phyloP scores from a whole-genome alignment of 2,113 vertebrate genomes.

The Turdus rufiventris region DNA sequence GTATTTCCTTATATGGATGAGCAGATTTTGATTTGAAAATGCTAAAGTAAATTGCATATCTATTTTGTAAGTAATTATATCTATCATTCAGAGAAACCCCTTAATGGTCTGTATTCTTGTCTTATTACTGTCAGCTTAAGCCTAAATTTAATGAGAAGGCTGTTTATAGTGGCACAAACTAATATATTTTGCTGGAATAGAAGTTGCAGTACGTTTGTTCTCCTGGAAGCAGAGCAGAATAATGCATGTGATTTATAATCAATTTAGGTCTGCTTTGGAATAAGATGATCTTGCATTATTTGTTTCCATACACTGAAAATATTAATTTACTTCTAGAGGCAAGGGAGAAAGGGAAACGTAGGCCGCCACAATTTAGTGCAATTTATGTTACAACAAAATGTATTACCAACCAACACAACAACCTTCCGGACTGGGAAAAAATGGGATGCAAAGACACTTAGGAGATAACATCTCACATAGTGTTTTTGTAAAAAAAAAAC shows the following conservation, averaged over 20 bases:
- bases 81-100: background rate
- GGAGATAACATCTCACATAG: constrained; percentile 63
- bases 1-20: background rate
- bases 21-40: constrained; percentile 31
- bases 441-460: constrained; percentile 48
- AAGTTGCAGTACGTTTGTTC: background rate
- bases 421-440: constrained; percentile 45
- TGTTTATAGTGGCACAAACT: constrained; percentile 13
- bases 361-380: constrained; percentile 36
- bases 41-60: constrained; percentile 1
- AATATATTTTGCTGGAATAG: constrained; percentile 45
- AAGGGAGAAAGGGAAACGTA: constrained; percentile 37
- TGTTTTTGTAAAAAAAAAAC: constrained; percentile 7
- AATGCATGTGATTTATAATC: constrained; percentile 50
- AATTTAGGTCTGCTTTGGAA: constrained; percentile 57
- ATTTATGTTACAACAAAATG: constrained; percentile 48
- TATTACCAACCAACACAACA: constrained; percentile 45
- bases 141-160: constrained; percentile 51
- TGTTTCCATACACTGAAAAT: constrained; percentile 49
- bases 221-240: constrained; percentile 19
- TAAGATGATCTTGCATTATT: constrained; percentile 61
- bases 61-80: constrained; percentile 48
- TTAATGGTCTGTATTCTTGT: constrained; percentile 33
- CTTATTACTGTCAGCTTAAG: constrained; percentile 50
- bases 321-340: constrained; percentile 53